Evolutionary conservation across 2,888 invertebrate species (phyloP).

Genomic region (Napeogenes sylphis): DNA sequence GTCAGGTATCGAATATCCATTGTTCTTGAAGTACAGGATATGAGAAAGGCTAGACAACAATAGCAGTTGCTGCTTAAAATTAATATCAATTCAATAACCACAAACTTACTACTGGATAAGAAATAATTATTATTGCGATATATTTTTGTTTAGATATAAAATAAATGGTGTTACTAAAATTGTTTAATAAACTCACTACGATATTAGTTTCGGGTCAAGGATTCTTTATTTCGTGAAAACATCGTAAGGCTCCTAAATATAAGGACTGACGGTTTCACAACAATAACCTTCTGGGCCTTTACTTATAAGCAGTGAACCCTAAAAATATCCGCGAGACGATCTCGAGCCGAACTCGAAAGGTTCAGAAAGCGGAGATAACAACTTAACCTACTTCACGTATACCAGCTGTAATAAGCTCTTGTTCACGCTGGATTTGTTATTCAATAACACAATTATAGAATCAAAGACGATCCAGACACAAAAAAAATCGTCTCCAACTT

Average conservation of each 20-base stretch:
- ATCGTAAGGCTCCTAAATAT: too few species aligned
- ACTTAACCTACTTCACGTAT: not conserved
- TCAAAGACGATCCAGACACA: conserved; percentile 16
- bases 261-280: not conserved
- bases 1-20: not conserved
- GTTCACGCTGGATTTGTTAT: not conserved
- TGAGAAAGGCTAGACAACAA: not conserved
- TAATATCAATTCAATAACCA: too few species aligned
- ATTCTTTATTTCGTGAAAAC: too few species aligned
- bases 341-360: not conserved
- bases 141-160: too few species aligned
- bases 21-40: not conserved
- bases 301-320: conserved; percentile 1
- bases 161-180: too few species aligned
- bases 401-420: not conserved
- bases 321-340: not conserved
- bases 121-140: too few species aligned
- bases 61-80: not conserved
- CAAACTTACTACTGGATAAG: too few species aligned
- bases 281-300: not conserved
- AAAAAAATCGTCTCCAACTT: too few species aligned
- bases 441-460: conserved; percentile 5
- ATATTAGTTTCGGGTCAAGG: too few species aligned
- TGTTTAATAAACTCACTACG: too few species aligned
- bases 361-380: not conserved